Percentiles rank a stretch among this genome's conserved stretches.
These are phyloP conservation scores for Polypedilum vanderplanki DNA, from an alignment of 1,140 invertebrate species.

Conservation along the genomic window DNA sequence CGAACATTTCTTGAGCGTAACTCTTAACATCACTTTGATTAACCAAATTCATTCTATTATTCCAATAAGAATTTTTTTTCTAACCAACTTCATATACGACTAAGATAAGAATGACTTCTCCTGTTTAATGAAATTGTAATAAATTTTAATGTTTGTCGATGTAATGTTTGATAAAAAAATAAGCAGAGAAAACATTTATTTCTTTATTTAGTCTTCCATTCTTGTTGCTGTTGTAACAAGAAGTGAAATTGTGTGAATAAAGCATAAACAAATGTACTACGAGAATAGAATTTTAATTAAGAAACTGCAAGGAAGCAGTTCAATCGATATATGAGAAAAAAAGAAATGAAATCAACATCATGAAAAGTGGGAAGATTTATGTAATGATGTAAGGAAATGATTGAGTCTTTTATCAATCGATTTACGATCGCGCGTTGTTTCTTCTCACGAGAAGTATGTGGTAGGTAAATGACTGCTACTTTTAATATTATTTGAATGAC, in stretches of 20 bases:
- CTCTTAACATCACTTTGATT: no score
- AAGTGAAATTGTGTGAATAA: no score
- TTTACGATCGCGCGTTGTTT: background rate
- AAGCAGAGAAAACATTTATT: background rate
- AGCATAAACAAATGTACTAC: background rate
- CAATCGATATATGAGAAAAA: background rate
- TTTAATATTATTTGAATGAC: background rate
- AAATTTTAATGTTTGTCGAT: constrained; percentile 18
- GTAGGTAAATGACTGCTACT: constrained; percentile 5
- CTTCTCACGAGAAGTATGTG: background rate
- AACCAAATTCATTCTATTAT: no score
- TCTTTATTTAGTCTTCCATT: background rate
- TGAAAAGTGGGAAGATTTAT: background rate
- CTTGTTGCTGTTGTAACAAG: no score
- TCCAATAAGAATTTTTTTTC: no score
- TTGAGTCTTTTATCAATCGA: background rate
- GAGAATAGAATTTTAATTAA: constrained; percentile 14
- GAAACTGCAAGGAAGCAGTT: background rate
- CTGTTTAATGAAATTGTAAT: constrained; percentile 23
- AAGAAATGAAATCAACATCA: background rate
- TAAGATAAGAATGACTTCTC: background rate
- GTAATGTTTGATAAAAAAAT: background rate
- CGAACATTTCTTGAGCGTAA: background rate
- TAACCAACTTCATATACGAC: background rate
- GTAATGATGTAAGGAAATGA: background rate